Evolutionary conservation across 2,113 vertebrate species (phyloP), one percentile per base, ranked within the genome.

Genomic region (Casuarius casuarius): DNA sequence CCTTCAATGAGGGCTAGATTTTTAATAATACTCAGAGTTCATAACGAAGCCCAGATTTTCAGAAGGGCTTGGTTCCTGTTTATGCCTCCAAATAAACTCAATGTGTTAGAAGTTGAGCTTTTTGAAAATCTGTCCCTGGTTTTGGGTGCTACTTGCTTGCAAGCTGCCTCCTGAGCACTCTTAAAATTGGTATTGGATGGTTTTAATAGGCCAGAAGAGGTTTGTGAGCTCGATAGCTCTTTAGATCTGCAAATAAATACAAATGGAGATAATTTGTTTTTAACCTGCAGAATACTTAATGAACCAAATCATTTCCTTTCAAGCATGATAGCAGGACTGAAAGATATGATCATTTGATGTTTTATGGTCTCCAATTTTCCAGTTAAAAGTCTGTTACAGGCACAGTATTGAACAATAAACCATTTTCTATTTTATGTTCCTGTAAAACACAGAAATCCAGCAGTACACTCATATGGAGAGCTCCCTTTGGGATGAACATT

Each of bases 261-360:
- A 89, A 92, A 94, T 85, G 59, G 44, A 88, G 33, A 88, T n/a
- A 95, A 94, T 88, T 94, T 85, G 59, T 48, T 96, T 96, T 95
- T 96, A 95, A 97, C 94, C 92, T 94, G 93, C 1, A 0, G 71
- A 95, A 96, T 96, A 95, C 66, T 92, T 97, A 94, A 96, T 96
- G 94, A 94, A 96, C 84, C 61, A 95, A 94, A 96, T 95, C 0
- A 87, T 91, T 96, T 95, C 68, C 76, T 97, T 97, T 97, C 94
- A 97, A 63, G 63, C 82, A 92, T 88, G 87, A 95, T 73, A 93
- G 75, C 51, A 91, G 83, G 75, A 77, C 80, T 94, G 54, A 95
- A 95, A 95, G 56, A 95, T 89, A 68, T 17, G 85, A 95, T 90
- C 56, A 83, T 96, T 91, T 95, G 82, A 86, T 87, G 83, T 93